Base-by-base conservation (phyloP, 2,888 invertebrate genomes). In the Torymus texanus region DNA sequence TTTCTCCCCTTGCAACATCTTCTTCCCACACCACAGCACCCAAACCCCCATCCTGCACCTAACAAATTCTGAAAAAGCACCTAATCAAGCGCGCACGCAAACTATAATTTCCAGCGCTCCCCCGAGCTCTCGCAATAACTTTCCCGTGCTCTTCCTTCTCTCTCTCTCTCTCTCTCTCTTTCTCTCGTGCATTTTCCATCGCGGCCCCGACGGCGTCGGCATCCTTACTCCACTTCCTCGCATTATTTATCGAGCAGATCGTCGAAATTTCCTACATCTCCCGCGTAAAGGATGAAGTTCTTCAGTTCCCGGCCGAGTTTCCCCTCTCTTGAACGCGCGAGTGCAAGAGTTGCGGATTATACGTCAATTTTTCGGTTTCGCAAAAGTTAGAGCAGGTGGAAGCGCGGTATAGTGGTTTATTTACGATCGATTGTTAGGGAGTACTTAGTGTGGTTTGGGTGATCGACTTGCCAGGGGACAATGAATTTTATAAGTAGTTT, bases 241-340 rank as follows among this genome's bases (percentile, higher is more conserved):
- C 58, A 77, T 71, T 77, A 71, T 77, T 71, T 77, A 77, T 71
- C 66, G 66, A 77, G 18, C 56, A 70, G 70, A 63, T 71, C 50
- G 55, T 65, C 65, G 65, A 51, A 55, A 76, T 76, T 76, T 71
- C 55, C 61, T 59, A 29, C 50, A 2, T 51, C 53, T 66, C 29
- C 0, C 41, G 41, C 41, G 18, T 18, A 56, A 16, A 56, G 56
- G 16, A 59, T 59, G 59, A 18, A 59, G 59, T 59, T 56, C 56
- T 56, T 14, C 56, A 16, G 14, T 56, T 16, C 4, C 56, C 56
- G n/a, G 56, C n/a, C n/a, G 56, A 41, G 41, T 16, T 16, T 18
- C 10, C 59, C 2, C 59, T 10, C 21, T 59, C 21, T 18, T n/a
- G 59, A 1, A 8, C 5, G 8, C 0, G 41, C 41, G 59, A 14